A percentile compares a stretch with the other conserved stretches of the same genome.
Conservation (phyloP, 2,888 invertebrate genomes). For the Volucella inflata region DNA sequence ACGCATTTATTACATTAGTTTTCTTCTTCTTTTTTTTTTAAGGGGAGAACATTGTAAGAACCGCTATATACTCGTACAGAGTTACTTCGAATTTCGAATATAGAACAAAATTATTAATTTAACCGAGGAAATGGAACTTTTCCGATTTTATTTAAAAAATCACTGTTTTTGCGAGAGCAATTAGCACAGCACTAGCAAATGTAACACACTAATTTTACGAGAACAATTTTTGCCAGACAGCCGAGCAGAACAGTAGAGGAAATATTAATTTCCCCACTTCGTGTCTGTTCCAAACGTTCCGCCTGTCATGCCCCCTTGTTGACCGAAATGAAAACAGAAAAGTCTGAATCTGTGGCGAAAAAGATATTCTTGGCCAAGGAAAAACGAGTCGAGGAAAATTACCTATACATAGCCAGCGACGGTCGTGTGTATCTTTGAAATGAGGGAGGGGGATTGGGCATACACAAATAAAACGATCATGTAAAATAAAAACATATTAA, state of each 20-base stretch:
- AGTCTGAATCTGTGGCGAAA: slow-evolving; percentile 38
- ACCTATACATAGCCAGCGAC: slow-evolving; percentile 7
- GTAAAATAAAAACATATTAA: background rate
- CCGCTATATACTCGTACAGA: background rate
- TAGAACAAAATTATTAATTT: background rate
- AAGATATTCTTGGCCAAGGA: slow-evolving; percentile 73
- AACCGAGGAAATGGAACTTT: slow-evolving; percentile 25
- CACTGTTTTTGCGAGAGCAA: slow-evolving; percentile 66
- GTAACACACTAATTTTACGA: slow-evolving; percentile 66
- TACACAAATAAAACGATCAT: slow-evolving; percentile 42
- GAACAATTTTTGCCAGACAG: slow-evolving; percentile 44
- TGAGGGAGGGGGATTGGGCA: background rate
- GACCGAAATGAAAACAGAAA: background rate
- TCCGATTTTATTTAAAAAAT: slow-evolving; percentile 7
- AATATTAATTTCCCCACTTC: slow-evolving; percentile 38
- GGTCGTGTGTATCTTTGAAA: background rate
- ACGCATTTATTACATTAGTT: background rate
- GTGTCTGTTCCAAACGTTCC: slow-evolving; percentile 28
- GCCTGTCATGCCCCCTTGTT: slow-evolving; percentile 3
- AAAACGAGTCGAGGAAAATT: slow-evolving; percentile 57
- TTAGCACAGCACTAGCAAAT: slow-evolving; percentile 72
- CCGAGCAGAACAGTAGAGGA: slow-evolving; percentile 35
- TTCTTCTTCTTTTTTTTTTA: background rate
- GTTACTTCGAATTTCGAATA: background rate
- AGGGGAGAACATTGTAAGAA: background rate